phyloP scores from a whole-genome alignment of 2,113 vertebrate species.

The Aptenodytes forsteri region DNA sequence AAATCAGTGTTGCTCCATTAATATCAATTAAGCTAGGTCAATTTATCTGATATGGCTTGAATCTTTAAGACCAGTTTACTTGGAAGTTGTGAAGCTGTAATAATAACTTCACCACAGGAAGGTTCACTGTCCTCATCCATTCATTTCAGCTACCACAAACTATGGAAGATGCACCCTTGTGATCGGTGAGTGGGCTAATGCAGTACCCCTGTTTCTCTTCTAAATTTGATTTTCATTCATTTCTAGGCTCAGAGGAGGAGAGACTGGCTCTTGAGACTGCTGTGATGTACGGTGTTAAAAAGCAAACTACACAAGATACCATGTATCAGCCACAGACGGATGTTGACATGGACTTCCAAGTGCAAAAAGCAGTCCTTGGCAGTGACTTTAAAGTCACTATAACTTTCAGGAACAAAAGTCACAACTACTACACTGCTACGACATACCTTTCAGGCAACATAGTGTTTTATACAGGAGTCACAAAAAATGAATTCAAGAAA shows the following conservation, averaged over 20 bases:
- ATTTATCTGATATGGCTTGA: not conserved
- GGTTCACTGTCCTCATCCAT: not conserved
- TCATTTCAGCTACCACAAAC: not conserved
- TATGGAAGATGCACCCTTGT: not conserved
- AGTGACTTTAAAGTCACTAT: conserved; percentile 83
- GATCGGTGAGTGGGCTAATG: accelerated
- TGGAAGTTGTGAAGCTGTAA: not conserved
- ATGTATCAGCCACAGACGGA: conserved; percentile 44
- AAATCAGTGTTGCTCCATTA: not conserved
- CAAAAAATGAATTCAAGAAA: conserved; percentile 84
- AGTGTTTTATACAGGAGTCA: conserved; percentile 91
- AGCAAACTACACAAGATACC: conserved; percentile 67
- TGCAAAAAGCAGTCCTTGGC: conserved; percentile 78
- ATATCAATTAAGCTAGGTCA: not conserved
- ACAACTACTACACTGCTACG: conserved; percentile 65
- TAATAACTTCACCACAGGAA: not conserved
- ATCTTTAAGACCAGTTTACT: not conserved
- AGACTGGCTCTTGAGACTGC: conserved; percentile 88
- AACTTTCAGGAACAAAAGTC: conserved; percentile 82
- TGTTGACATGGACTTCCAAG: conserved; percentile 81
- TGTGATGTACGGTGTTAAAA: conserved; percentile 84
- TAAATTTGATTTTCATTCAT: not conserved
- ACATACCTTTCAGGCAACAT: conserved; percentile 85
- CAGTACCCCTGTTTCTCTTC: not conserved
- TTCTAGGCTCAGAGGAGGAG: conserved; percentile 86